Evolutionary conservation across 2,113 vertebrate species (phyloP), one percentile per base, ranked within the genome.

Genomic region (Pseudopipra pipra): DNA sequence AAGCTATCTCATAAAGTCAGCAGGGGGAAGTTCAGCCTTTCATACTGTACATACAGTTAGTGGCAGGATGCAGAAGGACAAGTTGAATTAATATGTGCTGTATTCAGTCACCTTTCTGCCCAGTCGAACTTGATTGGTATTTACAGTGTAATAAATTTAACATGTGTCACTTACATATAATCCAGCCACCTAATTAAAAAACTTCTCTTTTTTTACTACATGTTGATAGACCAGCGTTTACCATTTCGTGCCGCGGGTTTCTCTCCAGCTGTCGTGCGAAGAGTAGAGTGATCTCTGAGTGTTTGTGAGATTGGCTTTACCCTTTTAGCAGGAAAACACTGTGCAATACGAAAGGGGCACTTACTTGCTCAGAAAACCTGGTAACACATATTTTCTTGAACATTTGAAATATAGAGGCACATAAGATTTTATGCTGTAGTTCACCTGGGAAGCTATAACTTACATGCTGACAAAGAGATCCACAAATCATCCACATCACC

Each of bases 371-470:
- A 68, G 63, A 83, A 91, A 81, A 77, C 51, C 56, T 76, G 63
- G 71, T 89, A 92, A 85, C 77, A 62, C 49, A 6, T 67, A 77
- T 79, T 96, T 93, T 68, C 75, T 44, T 66, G 66, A 74, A 52
- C 35, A 66, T 87, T 79, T 89, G 82, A 95, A 96, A 90, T 97
- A 87, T 17, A 91, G 61, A 20, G 33, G 28, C 82, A 87, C 28
- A 8, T 90, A 96, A 68, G 85, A 62, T 95, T 96, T 93, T 95
- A 90, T 93, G 94, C 85, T 86, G 78, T 82, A 63, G 82, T 78
- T 94, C 93, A 77, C 85, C 65, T 81, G 90, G 76, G 76, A 94
- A 83, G 62, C 87, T 95, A 41, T 88, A 95, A 97, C 83, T 97
- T 95, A 82, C 35, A 12, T 73, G 84, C 85, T 95, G 89, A 90